phyloP scores from a whole-genome alignment of 1,140 invertebrate species.

The Andrena cerasifolii region DNA sequence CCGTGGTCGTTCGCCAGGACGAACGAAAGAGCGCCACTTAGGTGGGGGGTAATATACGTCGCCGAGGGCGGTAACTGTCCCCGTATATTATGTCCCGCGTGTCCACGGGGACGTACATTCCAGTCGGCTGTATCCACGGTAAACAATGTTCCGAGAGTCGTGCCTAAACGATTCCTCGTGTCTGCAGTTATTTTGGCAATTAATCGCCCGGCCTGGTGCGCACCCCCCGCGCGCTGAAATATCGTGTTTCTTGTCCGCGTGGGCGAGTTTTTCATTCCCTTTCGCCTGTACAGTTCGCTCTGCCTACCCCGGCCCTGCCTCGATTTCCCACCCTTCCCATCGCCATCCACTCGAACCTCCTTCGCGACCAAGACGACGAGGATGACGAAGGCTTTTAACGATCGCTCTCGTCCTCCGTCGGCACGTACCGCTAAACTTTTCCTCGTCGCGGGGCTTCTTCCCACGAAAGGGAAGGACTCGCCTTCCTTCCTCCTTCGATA shows the following conservation, averaged over 20 bases:
- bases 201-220: slow-evolving; percentile 68
- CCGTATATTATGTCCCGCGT: slow-evolving; percentile 76
- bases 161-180: slow-evolving; percentile 78
- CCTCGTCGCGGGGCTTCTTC: neutral
- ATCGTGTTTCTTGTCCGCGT: slow-evolving; percentile 31
- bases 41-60: slow-evolving; percentile 73
- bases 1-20: slow-evolving; percentile 26
- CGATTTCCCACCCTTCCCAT: neutral
- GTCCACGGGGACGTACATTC: slow-evolving; percentile 73
- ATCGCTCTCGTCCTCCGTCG: slow-evolving; percentile 20
- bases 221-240: slow-evolving; percentile 44
- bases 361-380: slow-evolving; percentile 6
- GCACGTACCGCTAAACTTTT: slow-evolving; percentile 41
- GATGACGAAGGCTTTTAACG: slow-evolving; percentile 49
- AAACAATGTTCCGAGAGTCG: slow-evolving; percentile 70
- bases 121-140: slow-evolving; percentile 62
- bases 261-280: slow-evolving; percentile 3
- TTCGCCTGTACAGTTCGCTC: neutral
- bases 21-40: slow-evolving; percentile 69
- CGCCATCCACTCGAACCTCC: neutral
- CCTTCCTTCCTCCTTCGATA: slow-evolving; percentile 30
- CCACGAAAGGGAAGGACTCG: slow-evolving; percentile 17
- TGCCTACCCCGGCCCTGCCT: neutral
- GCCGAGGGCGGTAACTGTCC: slow-evolving; percentile 74
- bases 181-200: slow-evolving; percentile 77